A percentile compares a stretch with the other conserved stretches of the same genome.
Evolutionary conservation across 2,888 invertebrate species (phyloP).

Genomic region (Callosobruchus maculatus): DNA sequence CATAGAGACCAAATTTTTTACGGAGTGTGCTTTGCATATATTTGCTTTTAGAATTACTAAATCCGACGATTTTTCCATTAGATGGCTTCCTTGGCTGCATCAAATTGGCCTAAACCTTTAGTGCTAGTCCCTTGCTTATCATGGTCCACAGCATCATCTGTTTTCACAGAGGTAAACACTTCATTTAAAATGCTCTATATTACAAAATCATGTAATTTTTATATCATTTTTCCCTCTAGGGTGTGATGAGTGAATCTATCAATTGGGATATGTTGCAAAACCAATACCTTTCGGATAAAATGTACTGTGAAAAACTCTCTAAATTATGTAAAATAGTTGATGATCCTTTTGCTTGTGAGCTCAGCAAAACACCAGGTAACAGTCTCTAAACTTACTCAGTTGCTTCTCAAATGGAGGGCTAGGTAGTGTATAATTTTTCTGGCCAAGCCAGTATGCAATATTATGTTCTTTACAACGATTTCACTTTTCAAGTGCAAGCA

Average conservation of each 20-base stretch:
- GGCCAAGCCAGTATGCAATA: too few relatives aligned
- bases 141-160: constrained; percentile 95
- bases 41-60: constrained; percentile 1
- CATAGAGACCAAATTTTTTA: too few relatives aligned
- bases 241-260: constrained; percentile 92
- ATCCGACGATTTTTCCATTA: constrained; percentile 53
- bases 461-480: too few relatives aligned
- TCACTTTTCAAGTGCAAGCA: too few relatives aligned
- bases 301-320: constrained; percentile 78
- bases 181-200: too few relatives aligned
- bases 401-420: too few relatives aligned
- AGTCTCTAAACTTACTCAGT: too few relatives aligned
- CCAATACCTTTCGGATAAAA: constrained; percentile 79
- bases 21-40: background rate
- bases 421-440: too few relatives aligned
- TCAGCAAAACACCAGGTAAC: constrained; percentile 38
- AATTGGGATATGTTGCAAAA: constrained; percentile 89
- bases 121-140: constrained; percentile 93
- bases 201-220: too few relatives aligned
- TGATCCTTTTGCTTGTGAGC: constrained; percentile 50
- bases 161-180: constrained; percentile 76
- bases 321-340: constrained; percentile 82
- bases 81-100: constrained; percentile 98
- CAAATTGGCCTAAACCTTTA: constrained; percentile 92
- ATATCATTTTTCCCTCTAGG: too few relatives aligned